These are phyloP conservation scores for Cantharis lateralis DNA, from an alignment of 2,888 invertebrate species.

Conservation along the genomic window DNA sequence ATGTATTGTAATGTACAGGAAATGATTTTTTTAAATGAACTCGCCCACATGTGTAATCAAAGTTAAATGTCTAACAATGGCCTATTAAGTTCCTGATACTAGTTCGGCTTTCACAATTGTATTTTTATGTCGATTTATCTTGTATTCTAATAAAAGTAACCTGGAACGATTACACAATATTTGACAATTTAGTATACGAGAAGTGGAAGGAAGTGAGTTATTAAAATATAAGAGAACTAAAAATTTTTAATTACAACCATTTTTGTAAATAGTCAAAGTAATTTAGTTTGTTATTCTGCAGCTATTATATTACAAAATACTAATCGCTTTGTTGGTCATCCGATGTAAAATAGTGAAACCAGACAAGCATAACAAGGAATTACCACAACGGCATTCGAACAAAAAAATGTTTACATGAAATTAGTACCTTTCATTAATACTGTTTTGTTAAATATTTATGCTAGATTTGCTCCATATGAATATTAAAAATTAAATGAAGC, in stretches of 20 bases:
- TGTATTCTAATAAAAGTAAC: conserved; percentile 10
- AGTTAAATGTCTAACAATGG: conserved; percentile 57
- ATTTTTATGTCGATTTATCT: conserved; percentile 33
- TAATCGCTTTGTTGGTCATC: conserved; percentile 27
- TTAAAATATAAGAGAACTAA: conserved; percentile 23
- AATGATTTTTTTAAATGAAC: conserved; percentile 57
- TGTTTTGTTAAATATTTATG: conserved; percentile 8
- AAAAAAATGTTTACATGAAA: conserved; percentile 25
- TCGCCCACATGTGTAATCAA: conserved; percentile 58
- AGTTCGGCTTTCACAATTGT: conserved; percentile 51
- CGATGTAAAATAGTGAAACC: conserved; percentile 22
- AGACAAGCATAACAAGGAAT: conserved; percentile 12
- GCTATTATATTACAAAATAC: conserved; percentile 15
- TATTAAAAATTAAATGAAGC: conserved; percentile 11
- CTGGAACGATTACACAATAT: conserved; percentile 3
- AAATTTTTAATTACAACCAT: conserved; percentile 22
- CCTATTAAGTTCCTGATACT: conserved; percentile 54
- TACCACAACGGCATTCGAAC: conserved; percentile 18
- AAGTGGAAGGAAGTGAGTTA: conserved; percentile 17
- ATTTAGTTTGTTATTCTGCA: conserved; percentile 20
- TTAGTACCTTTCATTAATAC: conserved; percentile 23
- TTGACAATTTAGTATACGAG: neutral
- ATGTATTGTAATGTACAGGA: conserved; percentile 56
- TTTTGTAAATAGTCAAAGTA: conserved; percentile 20
- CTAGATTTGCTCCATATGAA: conserved; percentile 5